Percentiles rank a stretch among this genome's conserved stretches.
phyloP scores from a whole-genome alignment of 2,113 vertebrate species.

The Rhizomys pruinosus region DNA sequence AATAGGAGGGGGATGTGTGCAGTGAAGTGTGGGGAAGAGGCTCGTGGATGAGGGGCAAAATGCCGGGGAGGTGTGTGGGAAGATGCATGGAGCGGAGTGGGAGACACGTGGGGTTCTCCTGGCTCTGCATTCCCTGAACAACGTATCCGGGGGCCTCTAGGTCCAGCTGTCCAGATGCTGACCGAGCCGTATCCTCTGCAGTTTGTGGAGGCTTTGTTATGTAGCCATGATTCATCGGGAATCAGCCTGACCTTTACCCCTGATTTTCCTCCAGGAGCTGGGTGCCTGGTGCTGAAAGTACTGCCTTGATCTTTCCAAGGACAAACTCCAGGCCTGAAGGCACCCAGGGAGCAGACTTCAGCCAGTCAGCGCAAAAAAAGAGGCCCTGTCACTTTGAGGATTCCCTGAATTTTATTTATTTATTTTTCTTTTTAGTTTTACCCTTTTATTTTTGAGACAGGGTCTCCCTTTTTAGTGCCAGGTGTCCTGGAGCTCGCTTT shows the following conservation, averaged over 20 bases:
- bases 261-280: not conserved
- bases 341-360: no score
- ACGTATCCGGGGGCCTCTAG: not conserved
- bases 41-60: no score
- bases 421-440: no score
- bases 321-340: not conserved
- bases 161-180: not conserved
- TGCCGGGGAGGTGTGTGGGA: no score
- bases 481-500: no score
- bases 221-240: not conserved
- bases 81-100: no score
- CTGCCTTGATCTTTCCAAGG: not conserved
- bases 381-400: not conserved
- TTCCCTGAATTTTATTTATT: not conserved
- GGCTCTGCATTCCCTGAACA: not conserved
- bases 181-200: not conserved
- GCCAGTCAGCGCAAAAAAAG: not conserved
- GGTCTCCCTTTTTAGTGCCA: no score
- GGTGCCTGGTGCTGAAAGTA: not conserved
- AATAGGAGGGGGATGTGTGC: rapidly evolving
- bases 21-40: no score
- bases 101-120: no score
- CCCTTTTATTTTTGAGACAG: no score
- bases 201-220: not conserved
- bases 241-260: no score